phyloP scores from a whole-genome alignment of 2,888 invertebrate genomes.

The Caenorhabditis virilis region DNA sequence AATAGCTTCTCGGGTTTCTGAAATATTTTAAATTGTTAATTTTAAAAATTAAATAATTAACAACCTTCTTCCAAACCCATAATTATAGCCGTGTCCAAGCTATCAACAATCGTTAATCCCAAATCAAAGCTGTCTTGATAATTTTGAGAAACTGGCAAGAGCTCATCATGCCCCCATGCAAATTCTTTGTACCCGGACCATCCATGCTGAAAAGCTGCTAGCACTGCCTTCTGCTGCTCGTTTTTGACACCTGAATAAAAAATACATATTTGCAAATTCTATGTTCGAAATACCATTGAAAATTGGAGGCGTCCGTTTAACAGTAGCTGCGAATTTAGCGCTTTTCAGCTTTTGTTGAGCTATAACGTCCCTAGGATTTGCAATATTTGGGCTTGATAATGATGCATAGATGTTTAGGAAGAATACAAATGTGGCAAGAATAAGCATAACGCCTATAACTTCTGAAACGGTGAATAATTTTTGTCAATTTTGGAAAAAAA shows the following conservation, averaged over 20 bases:
- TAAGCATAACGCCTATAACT: too few species aligned
- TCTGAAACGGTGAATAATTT: too few species aligned
- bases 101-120: constrained; percentile 92
- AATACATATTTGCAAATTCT: neutral
- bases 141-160: constrained; percentile 78
- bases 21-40: constrained; percentile 5
- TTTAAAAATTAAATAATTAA: constrained; percentile 76
- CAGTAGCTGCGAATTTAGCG: neutral
- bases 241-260: constrained; percentile 77
- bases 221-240: constrained; percentile 82
- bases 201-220: constrained; percentile 87
- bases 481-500: too few species aligned
- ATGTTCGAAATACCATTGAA: neutral
- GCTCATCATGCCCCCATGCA: constrained; percentile 96
- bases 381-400: too few species aligned
- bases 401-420: too few species aligned
- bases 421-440: too few species aligned
- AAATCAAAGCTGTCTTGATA: constrained; percentile 92
- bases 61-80: constrained; percentile 92
- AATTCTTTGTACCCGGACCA: constrained; percentile 82
- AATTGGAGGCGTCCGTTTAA: neutral
- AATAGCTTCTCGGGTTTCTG: constrained; percentile 85
- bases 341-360: too few species aligned
- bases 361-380: too few species aligned
- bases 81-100: constrained; percentile 91